A percentile compares a stretch with the other conserved stretches of the same genome.
phyloP scores from a whole-genome alignment of 2,797 vertebrate genomes.

The Distichodus sexfasciatus region DNA sequence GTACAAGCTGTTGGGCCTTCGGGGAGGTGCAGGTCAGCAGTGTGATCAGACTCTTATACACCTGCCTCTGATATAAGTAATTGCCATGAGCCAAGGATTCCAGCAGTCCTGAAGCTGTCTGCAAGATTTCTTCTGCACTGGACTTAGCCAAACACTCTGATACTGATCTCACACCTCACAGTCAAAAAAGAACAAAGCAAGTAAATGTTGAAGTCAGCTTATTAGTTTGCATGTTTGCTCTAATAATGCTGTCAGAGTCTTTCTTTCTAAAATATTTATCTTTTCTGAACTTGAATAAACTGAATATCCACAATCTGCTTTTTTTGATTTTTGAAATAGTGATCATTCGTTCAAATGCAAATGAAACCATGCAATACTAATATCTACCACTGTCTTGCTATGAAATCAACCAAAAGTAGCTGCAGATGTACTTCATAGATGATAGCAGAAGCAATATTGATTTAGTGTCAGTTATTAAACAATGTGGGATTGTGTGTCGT shows the following conservation, averaged over 20 bases:
- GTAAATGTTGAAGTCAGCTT: neutral
- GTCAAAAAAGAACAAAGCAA: constrained; percentile 12
- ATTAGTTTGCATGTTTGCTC: too few species aligned
- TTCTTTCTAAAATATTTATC: neutral
- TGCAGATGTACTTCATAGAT: too few species aligned
- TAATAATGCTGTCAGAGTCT: too few species aligned
- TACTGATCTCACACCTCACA: constrained; percentile 72
- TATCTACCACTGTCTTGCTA: too few species aligned
- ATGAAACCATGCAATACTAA: too few species aligned
- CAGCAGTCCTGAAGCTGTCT: constrained; percentile 68
- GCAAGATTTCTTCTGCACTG: constrained; percentile 69
- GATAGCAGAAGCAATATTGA: too few species aligned
- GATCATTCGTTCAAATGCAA: too few species aligned
- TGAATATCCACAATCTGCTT: neutral
- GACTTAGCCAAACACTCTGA: constrained; percentile 73
- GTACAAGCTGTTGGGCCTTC: constrained; percentile 71
- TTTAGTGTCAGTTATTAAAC: too few species aligned
- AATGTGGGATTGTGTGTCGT: neutral
- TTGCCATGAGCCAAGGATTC: constrained; percentile 73
- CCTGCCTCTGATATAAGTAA: constrained; percentile 78
- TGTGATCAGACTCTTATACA: constrained; percentile 77
- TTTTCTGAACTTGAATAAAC: neutral
- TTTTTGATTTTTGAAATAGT: too few species aligned
- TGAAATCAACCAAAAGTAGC: too few species aligned
- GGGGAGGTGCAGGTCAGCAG: constrained; percentile 71